Base-by-base conservation (phyloP, 2,888 invertebrate species). In the Drosophila limbata region DNA sequence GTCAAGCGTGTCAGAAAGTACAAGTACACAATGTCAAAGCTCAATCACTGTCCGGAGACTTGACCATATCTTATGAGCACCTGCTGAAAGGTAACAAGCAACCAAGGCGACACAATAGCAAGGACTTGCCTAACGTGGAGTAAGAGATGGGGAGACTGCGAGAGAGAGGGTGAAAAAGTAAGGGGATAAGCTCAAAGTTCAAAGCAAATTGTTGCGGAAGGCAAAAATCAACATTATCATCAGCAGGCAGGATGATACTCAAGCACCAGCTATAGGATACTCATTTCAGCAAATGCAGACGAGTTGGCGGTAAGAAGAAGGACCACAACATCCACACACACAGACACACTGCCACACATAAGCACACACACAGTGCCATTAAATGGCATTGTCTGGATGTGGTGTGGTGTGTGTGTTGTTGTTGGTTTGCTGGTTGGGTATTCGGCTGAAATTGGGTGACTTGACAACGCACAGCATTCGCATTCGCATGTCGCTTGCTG, bases 201-300 rank as follows among this genome's bases (percentile, higher is more conserved):
- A 89, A 89, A 85, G 89, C 85, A 89, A 85, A 84, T 85, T 89
- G 88, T 85, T 84, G 89, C 87, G 85, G 89, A 89, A 85, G 89
- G 76, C 89, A 84, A 84, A 81, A 84, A 89, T 89, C 84, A 84
- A 81, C 84, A 85, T 88, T 88, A 88, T 88, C 84, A 81, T 86
- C 81, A 79, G 69, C 73, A 80, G 52, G 64, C 72, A 68, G 83
- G 70, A 73, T 69, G 68, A 62, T 55, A 42, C 77, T 70, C 67
- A 56, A 57, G 68, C 64, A 73, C 51, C 56, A 57, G 65, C 72
- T 66, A 84, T 68, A 69, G 86, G 84, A 83, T 78, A 83, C 86
- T 69, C 75, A 73, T 72, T 59, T 70, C 55, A 61, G 44, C 61
- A 69, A 88, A 85, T 85, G 88, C 72, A 73, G 76, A 78, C 65